A percentile compares a stretch with the other conserved stretches of the same genome.
Evolutionary conservation across 2,113 vertebrate genomes (phyloP).

Genomic region (Phylloscopus trochiloides): DNA sequence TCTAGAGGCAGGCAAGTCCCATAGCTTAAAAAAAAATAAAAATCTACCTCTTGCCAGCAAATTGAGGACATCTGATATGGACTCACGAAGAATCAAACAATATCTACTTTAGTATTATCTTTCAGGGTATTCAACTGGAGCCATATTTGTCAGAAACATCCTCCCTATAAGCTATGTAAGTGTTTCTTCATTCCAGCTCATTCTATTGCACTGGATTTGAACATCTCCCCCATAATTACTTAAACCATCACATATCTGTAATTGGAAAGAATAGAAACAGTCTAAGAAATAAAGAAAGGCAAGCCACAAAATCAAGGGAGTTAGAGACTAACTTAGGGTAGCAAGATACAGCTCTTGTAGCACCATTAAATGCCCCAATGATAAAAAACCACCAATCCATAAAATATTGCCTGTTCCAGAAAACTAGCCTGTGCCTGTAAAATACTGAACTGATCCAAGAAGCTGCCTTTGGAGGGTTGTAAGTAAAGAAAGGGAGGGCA

Average conservation of each 20-base stretch:
- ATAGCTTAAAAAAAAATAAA: background rate
- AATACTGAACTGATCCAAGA: background rate
- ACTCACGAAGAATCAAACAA: background rate
- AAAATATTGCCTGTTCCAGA: background rate
- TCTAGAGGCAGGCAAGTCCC: background rate
- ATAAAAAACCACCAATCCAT: background rate
- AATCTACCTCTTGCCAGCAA: background rate
- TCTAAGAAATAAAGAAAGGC: background rate
- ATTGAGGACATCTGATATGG: background rate
- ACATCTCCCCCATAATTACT: constrained; percentile 13
- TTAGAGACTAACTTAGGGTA: background rate
- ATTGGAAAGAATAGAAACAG: constrained; percentile 30
- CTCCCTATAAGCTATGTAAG: background rate
- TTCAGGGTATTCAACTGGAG: background rate
- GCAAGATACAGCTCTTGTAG: background rate
- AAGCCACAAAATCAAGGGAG: background rate
- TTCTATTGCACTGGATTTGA: constrained; percentile 27
- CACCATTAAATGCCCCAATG: background rate
- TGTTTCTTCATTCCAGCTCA: constrained; percentile 15
- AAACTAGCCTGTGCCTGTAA: background rate
- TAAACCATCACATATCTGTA: background rate
- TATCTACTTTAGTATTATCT: constrained; percentile 15
- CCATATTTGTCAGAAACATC: background rate
- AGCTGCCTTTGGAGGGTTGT: background rate
- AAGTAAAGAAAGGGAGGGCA: background rate